Base-by-base conservation (phyloP, 2,888 invertebrate genomes). In the Elysia crispata region DNA sequence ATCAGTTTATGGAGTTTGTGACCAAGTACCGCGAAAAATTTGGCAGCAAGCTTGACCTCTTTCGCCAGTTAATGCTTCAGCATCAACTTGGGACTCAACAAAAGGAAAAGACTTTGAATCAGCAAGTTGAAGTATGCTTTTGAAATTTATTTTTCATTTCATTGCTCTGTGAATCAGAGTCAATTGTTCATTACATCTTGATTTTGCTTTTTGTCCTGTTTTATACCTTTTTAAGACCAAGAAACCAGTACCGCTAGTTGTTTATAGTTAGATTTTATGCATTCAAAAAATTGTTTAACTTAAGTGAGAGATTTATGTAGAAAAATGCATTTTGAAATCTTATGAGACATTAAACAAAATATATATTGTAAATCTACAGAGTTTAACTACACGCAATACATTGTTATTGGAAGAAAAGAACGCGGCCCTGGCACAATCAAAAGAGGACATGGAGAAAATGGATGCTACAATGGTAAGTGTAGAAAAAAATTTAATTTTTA, bases 1-100 rank as follows among this genome's bases (percentile, higher is more conserved):
- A 85, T 23, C 91, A 91, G 83, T 91, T 91, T 84, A 90, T 91
- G 79, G 85, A 85, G 66, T 91, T 90, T 87, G 89, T 91, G 49
- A 64, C 90, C 54, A 86, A 85, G 70, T 85, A 91, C 76, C 82
- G 89, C 57, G 82, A 87, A 31, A 87, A 89, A 76, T 91, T 90
- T 79, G 77, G 84, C 15, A 85, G 85, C 15, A 90, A 90, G 80
- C 86, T 89, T 75, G 83, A 83, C 20, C 87, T 87, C 15, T 91
- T 91, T 77, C 81, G 88, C n/a, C 87, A 90, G 30, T 87, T 90
- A 20, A 89, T 91, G 6, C 89, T 90, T 73, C 85, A 87, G 0
- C 89, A 90, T 67, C 83, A 88, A 23, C 66, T 73, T 5, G 91
- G 91, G 64, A 78, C 88, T 15, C 80, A 87, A 23, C 84, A 85